Base-by-base conservation (phyloP, 2,113 vertebrate species). In the Madoqua kirkii region DNA sequence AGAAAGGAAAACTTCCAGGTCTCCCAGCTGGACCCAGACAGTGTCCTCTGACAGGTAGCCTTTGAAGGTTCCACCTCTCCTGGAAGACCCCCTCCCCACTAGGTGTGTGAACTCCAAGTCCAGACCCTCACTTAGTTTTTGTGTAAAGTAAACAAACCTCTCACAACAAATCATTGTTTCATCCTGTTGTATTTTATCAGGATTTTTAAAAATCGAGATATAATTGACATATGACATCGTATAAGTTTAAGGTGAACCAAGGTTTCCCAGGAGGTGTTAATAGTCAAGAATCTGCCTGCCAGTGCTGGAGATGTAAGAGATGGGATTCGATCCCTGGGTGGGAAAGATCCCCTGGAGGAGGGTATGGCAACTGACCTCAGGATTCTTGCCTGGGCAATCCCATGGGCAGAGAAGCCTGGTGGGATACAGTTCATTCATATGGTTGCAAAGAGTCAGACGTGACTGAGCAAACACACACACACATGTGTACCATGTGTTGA, bases 61-160 rank as follows among this genome's bases (percentile, higher is more conserved):
- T 9, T 92, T 64, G 62, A 3, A 88, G 29, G 79, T 12, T 76
- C 86, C 93, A 40, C 0, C 50, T 92, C 89, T 74, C 16, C 57
- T 54, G 55, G 17, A 96, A 78, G 95, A 64, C 33, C 1, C 64
- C 71, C 36, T 25, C 33, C 64, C 48, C 6, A 3, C 13, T 7
- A n/a, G 50, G 27, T 96, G 78, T 43, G 88, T 59, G 59, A 6
- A 96, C 43, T 93, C 83, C 89, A 36, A 92, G 88, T 45, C 12
- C 16, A 14, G 45, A 27, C 7, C 33, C 85, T 88, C 33, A 92
- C 7, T 27, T 1, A 10, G 4, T 25, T 10, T 95, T 89, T 94
- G 13, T 55, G 43, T 82, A 91, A 62, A 27, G 33, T 59, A 71
- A 71, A 71, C 67, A 71, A 71, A 25, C 11, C 23, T 57, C 48